Evolutionary conservation across 1,140 invertebrate genomes (phyloP).

Genomic region (Lepidurus apus): DNA sequence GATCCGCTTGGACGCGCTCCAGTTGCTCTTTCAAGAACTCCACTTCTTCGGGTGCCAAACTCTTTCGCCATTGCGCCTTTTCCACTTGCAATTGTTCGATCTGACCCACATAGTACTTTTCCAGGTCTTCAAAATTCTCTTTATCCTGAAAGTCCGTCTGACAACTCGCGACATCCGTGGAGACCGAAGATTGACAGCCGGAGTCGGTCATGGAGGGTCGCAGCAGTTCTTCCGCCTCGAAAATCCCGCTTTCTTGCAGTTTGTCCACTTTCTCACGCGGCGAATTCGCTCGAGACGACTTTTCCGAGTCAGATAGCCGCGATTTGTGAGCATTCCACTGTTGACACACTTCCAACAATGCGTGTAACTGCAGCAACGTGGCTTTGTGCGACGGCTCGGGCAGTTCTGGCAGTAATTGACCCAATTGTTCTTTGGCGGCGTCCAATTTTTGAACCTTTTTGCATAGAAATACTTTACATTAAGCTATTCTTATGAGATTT

Average conservation of each 20-base stretch:
- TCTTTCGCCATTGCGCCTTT: conserved; percentile 29
- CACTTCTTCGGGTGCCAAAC: conserved; percentile 33
- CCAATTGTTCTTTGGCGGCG: conserved; percentile 26
- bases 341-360: conserved; percentile 32
- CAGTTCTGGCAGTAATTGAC: conserved; percentile 14
- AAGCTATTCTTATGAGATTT: neutral
- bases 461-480: neutral
- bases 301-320: conserved; percentile 42
- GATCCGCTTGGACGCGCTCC: conserved; percentile 35
- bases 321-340: neutral
- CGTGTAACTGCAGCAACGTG: conserved; percentile 28
- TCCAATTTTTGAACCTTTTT: conserved; percentile 27
- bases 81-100: conserved; percentile 28
- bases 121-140: conserved; percentile 32
- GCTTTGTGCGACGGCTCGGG: conserved; percentile 30
- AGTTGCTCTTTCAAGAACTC: conserved; percentile 36
- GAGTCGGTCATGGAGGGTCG: conserved; percentile 37
- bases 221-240: conserved; percentile 50
- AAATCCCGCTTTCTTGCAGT: conserved; percentile 60
- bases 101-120: conserved; percentile 32
- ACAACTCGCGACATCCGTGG: conserved; percentile 30
- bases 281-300: conserved; percentile 42
- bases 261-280: conserved; percentile 43
- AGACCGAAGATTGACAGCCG: conserved; percentile 27
- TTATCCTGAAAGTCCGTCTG: conserved; percentile 36